These are phyloP conservation scores for Alligator mississippiensis DNA, from an alignment of 2,113 vertebrate species.

Conservation along the genomic window DNA sequence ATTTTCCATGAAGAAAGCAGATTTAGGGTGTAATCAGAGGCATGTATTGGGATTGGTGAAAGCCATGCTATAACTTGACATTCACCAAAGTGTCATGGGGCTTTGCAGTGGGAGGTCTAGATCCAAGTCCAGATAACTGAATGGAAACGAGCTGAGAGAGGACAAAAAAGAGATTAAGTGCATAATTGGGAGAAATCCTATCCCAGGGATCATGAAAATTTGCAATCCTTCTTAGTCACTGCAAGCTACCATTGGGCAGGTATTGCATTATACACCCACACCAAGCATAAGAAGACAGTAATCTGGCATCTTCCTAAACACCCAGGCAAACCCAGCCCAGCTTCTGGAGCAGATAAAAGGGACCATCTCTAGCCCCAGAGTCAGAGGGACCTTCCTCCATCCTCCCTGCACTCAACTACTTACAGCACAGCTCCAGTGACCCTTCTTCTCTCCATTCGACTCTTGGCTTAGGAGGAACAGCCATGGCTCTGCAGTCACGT, in stretches of 20 bases:
- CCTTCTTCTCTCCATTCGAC: background rate
- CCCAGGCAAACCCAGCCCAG: conserved; percentile 63
- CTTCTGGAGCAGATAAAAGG: conserved; percentile 57
- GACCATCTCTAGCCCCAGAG: background rate
- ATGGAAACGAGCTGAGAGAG: background rate
- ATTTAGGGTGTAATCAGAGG: conserved; percentile 63
- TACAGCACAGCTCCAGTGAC: accelerated
- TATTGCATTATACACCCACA: conserved; percentile 34
- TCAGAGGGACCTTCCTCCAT: conserved; percentile 47
- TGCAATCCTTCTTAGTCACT: conserved; percentile 39
- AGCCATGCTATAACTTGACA: conserved; percentile 33
- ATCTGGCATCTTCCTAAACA: conserved; percentile 63
- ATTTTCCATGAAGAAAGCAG: conserved; percentile 47
- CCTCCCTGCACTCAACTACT: background rate
- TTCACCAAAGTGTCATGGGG: conserved; percentile 22
- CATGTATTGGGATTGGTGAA: conserved; percentile 66
- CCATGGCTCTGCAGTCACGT: conserved; percentile 67
- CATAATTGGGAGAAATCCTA: background rate
- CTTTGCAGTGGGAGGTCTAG: conserved; percentile 15
- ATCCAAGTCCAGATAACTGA: conserved; percentile 15
- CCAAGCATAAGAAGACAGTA: conserved; percentile 44
- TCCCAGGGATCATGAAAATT: conserved; percentile 34
- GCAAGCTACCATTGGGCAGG: background rate
- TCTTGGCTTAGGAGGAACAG: background rate
- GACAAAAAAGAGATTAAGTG: background rate